Conservation (phyloP, 2,113 vertebrate species). For the Entelurus aequoreus region DNA sequence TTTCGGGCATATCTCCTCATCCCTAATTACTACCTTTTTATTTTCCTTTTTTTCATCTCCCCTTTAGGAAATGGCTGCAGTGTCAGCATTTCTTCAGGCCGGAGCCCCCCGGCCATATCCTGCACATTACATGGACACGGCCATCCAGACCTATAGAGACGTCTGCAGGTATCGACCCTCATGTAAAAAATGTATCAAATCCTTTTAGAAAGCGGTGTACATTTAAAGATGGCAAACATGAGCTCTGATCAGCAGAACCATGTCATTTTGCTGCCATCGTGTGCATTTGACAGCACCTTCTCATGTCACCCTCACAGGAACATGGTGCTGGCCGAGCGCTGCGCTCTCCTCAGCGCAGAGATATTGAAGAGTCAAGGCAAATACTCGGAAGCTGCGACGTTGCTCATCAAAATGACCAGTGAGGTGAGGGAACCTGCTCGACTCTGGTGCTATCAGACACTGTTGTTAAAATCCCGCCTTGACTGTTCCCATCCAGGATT, state of each 20-base stretch:
- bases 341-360: constrained; percentile 91
- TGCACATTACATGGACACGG: constrained; percentile 97
- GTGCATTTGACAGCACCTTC: background rate
- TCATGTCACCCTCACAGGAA: constrained; percentile 69
- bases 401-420: constrained; percentile 95
- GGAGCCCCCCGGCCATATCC: constrained; percentile 90
- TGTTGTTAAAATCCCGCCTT: background rate
- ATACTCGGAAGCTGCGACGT: constrained; percentile 92
- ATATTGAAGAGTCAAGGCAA: constrained; percentile 95
- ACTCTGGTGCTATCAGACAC: background rate
- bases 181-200: background rate
- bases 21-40: background rate
- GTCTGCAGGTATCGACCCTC: constrained; percentile 86
- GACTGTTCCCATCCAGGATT: constrained; percentile 74
- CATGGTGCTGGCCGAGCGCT: constrained; percentile 92
- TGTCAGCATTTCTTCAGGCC: constrained; percentile 90
- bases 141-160: constrained; percentile 94
- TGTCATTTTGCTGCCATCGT: too few relatives aligned
- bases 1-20: background rate
- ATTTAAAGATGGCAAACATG: too few relatives aligned
- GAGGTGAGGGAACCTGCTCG: constrained; percentile 77
- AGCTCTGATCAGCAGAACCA: too few relatives aligned
- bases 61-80: constrained; percentile 94
- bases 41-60: background rate
- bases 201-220: background rate